These are phyloP conservation scores for Proisotoma minuta DNA, from an alignment of 2,888 invertebrate species.

Conservation along the genomic window DNA sequence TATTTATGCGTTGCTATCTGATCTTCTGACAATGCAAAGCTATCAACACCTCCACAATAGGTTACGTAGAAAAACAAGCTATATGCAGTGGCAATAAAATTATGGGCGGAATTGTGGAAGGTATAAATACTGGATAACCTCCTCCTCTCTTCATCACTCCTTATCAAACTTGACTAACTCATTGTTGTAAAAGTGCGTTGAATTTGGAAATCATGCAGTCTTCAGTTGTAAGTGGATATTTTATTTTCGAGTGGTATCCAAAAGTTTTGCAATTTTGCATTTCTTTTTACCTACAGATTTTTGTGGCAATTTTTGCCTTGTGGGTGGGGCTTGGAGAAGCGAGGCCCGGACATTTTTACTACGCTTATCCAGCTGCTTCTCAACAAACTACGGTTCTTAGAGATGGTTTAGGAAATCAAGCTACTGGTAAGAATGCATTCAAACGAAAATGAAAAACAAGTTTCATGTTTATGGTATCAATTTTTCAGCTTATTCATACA, in stretches of 20 bases:
- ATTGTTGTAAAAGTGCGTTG: background rate
- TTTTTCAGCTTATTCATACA: conserved; percentile 35
- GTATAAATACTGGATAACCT: conserved; percentile 19
- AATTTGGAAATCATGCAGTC: conserved; percentile 7
- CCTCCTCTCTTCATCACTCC: background rate
- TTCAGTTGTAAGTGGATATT: conserved; percentile 10
- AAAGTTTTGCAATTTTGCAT: background rate
- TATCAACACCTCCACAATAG: too few species aligned
- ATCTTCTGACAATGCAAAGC: too few species aligned
- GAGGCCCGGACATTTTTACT: conserved; percentile 15
- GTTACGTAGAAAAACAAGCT: too few species aligned
- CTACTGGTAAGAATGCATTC: conserved; percentile 14
- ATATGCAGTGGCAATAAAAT: too few species aligned
- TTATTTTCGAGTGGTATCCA: background rate
- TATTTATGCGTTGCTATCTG: too few species aligned
- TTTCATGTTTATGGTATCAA: background rate
- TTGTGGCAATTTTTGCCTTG: background rate
- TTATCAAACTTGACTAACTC: background rate
- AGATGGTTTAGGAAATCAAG: conserved; percentile 43
- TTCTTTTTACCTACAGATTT: background rate
- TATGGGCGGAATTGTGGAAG: background rate
- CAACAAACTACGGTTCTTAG: conserved; percentile 36
- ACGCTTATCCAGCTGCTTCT: conserved; percentile 21
- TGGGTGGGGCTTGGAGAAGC: conserved; percentile 7
- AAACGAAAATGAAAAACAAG: background rate